Evolutionary conservation across 2,888 invertebrate species (phyloP), one percentile per base, ranked within the genome.

Genomic region (Elysia crispata): DNA sequence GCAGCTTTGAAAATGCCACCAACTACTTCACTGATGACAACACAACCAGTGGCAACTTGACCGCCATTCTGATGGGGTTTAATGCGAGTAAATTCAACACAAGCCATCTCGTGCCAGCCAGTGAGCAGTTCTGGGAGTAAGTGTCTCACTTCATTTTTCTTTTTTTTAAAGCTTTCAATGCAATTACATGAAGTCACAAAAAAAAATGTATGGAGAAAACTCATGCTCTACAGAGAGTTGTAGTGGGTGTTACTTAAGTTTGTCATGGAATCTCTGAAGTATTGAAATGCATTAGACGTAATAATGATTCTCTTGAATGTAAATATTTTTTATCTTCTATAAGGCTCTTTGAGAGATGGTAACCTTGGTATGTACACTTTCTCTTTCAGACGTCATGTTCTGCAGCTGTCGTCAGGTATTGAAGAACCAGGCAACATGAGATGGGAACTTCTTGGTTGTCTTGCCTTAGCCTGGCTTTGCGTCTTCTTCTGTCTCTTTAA

Each of bases 401-500:
- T 92, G 69, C 83, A 91, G 76, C 76, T 91, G 57, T 87, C 88
- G 15, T 84, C 83, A 33, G 90, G 91, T 8, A 91, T 92, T 57
- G 89, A 91, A 23, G 83, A 87, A 18, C 79, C 88, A 54, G 91
- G 91, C 0, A 81, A 81, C 20, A 76, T 91, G 8, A 83, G 90
- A 13, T 89, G 89, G 89, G 88, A 90, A 80, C 82, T 91, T 57
- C 81, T 91, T 20, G 80, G 89, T 6, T 88, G 90, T 54, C 86
- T 91, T 25, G 83, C 87, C 1, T 66, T 89, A 25, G 89, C 91
- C 77, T 91, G 91, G 91, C 70, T 90, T 23, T 84, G 87, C 70
- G 90, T 91, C 49, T 91, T 91, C 84, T 86, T 90, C 77, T 91
- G 91, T 82, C 86, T 91, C 41, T 90, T 90, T 80, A 90, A 91